These are phyloP conservation scores for Phalacrocorax carbo DNA, from an alignment of 2,113 vertebrate species.

Conservation along the genomic window DNA sequence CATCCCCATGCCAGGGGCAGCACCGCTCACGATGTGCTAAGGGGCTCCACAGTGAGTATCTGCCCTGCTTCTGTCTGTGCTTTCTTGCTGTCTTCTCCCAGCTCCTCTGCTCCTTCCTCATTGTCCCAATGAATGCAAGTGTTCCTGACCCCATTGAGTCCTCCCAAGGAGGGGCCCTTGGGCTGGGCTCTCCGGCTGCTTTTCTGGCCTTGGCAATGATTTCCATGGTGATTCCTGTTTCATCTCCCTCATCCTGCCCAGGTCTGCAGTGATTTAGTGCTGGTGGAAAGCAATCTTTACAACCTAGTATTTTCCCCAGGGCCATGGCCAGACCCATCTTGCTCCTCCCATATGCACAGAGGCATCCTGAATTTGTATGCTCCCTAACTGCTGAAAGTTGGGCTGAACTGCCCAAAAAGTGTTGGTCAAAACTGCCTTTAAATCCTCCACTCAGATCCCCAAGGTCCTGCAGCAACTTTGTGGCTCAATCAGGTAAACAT, in stretches of 20 bases:
- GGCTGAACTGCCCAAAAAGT: background rate
- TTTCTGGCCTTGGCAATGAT: background rate
- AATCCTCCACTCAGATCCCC: background rate
- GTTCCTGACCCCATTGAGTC: background rate
- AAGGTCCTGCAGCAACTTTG: background rate
- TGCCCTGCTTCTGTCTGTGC: background rate
- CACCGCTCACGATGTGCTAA: background rate
- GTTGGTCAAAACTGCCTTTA: background rate
- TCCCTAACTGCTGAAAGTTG: background rate
- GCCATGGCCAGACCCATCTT: background rate
- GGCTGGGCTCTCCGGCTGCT: background rate
- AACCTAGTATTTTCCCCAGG: background rate
- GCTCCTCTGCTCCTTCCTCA: background rate
- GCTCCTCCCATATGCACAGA: accelerated
- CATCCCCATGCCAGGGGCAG: background rate
- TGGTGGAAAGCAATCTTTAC: background rate
- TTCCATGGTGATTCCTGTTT: background rate
- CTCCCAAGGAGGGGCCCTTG: background rate
- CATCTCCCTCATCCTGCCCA: accelerated
- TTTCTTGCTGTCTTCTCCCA: background rate
- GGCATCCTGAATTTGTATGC: accelerated
- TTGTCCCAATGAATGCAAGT: background rate
- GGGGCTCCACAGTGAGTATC: background rate
- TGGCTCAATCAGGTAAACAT: background rate
- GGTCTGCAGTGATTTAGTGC: background rate